Conservation (phyloP, 2,113 vertebrate species). For the Pipra filicauda region DNA sequence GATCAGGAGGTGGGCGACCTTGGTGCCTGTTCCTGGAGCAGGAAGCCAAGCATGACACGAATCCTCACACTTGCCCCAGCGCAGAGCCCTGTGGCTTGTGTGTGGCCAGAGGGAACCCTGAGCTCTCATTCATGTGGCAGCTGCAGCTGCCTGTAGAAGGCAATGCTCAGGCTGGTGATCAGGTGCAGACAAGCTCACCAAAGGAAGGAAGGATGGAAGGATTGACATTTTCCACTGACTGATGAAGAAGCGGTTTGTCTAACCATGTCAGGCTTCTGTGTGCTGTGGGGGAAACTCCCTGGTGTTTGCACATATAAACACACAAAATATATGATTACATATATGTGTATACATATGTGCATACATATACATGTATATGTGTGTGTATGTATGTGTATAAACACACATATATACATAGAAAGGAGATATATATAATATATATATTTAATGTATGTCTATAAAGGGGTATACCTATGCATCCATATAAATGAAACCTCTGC, state of each 20-base stretch:
- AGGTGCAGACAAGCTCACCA: no score
- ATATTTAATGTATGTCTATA: neutral
- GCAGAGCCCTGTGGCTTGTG: neutral
- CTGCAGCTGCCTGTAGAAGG: neutral
- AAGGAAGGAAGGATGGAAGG: neutral
- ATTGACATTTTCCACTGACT: neutral
- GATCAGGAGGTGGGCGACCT: neutral
- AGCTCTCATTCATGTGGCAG: rapidly evolving
- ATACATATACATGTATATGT: neutral
- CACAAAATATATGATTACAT: neutral
- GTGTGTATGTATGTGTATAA: neutral
- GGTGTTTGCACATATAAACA: neutral
- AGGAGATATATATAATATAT: neutral
- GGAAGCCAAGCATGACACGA: neutral
- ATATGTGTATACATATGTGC: no score
- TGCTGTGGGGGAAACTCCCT: neutral
- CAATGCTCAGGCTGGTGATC: neutral
- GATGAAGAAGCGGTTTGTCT: neutral
- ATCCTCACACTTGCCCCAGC: rapidly evolving
- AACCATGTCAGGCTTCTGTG: neutral
- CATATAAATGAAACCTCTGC: neutral
- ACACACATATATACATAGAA: neutral
- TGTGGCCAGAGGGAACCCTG: neutral
- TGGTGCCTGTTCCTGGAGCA: neutral
- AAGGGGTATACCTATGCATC: neutral